phyloP scores from a whole-genome alignment of 1,140 invertebrate genomes.

The Bombus pascuorum region DNA sequence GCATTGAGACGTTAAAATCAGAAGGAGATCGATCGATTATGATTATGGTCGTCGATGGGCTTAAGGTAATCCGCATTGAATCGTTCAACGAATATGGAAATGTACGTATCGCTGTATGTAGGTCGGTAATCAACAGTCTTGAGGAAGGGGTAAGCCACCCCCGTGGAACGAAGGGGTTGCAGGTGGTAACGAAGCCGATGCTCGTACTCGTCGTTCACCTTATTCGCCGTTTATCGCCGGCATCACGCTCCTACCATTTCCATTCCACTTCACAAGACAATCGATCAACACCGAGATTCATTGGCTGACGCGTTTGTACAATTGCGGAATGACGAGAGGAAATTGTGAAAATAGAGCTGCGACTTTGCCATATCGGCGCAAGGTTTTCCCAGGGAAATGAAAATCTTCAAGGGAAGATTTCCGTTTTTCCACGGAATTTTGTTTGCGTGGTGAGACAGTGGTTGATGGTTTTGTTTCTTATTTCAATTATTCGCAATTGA shows the following conservation, averaged over 20 bases:
- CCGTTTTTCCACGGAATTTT: too few species aligned
- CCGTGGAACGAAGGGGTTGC: too few species aligned
- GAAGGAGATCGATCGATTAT: background rate
- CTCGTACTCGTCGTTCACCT: constrained; percentile 22
- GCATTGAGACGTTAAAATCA: background rate
- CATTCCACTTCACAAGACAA: constrained; percentile 29
- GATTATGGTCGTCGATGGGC: background rate
- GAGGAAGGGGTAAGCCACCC: constrained; percentile 2
- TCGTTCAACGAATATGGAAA: constrained; percentile 26
- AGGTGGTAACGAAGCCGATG: constrained; percentile 38
- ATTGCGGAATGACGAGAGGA: background rate
- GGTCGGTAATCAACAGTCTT: constrained; percentile 44
- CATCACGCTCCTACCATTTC: constrained; percentile 36
- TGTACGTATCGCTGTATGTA: constrained; percentile 1
- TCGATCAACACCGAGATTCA: constrained; percentile 20
- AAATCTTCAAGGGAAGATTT: background rate
- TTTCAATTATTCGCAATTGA: too few species aligned
- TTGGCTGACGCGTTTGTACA: background rate
- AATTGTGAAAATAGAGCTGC: background rate
- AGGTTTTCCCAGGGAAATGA: background rate
- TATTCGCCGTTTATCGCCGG: constrained; percentile 29
- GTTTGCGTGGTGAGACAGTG: too few species aligned
- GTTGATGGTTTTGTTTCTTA: too few species aligned
- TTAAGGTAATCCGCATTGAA: constrained; percentile 1
- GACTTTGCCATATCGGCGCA: background rate